A percentile compares a stretch with the other conserved stretches of the same genome.
Conservation (phyloP, 2,113 vertebrate genomes). For the Catagonus wagneri region DNA sequence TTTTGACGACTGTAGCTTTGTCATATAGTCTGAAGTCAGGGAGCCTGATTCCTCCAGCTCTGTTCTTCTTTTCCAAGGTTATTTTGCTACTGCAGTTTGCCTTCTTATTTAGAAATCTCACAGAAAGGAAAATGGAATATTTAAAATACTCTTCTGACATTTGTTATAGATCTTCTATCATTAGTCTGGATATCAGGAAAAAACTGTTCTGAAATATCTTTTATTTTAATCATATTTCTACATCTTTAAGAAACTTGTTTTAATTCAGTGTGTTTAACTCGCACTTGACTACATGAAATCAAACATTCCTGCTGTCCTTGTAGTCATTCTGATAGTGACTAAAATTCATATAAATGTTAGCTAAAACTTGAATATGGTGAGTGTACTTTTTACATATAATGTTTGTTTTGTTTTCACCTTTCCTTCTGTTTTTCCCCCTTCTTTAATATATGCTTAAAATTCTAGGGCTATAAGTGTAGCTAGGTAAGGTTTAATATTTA, state of each 20-base stretch:
- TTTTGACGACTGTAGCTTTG: too few species aligned
- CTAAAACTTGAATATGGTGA: neutral
- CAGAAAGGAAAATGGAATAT: neutral
- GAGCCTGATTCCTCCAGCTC: too few species aligned
- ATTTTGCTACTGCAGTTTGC: neutral
- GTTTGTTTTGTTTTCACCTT: neutral
- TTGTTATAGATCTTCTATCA: neutral
- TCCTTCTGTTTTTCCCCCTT: neutral
- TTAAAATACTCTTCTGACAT: neutral
- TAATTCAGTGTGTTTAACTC: neutral
- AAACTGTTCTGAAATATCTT: neutral
- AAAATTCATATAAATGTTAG: neutral
- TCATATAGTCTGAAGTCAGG: too few species aligned
- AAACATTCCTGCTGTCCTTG: neutral
- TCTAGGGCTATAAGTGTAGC: neutral
- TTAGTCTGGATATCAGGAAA: neutral
- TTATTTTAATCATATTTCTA: neutral
- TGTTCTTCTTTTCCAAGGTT: too few species aligned
- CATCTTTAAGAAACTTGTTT: neutral
- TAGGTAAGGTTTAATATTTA: neutral
- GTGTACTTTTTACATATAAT: neutral
- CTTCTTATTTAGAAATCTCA: conserved; percentile 26
- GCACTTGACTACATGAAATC: neutral
- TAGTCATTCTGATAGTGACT: neutral
- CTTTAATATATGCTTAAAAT: neutral